Conservation (phyloP, 1,140 invertebrate species). For the Zaprionus vittiger region DNA sequence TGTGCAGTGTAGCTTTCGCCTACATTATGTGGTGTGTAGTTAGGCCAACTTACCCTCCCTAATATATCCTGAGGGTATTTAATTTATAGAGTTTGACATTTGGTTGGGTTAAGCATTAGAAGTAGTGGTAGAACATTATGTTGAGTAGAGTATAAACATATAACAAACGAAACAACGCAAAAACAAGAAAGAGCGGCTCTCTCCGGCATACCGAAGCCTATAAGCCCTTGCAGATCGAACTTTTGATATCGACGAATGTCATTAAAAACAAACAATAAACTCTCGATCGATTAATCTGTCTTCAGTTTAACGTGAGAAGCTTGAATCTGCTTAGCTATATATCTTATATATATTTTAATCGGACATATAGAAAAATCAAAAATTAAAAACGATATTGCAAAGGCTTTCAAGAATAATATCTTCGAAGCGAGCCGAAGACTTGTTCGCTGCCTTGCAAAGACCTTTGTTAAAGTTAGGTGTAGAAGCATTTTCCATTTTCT, state of each 20-base stretch:
- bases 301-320: no score
- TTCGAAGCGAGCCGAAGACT: background rate
- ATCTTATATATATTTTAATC: background rate
- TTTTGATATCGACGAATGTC: background rate
- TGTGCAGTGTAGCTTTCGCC: conserved; percentile 42
- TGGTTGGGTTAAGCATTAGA: conserved; percentile 74
- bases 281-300: no score
- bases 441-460: background rate
- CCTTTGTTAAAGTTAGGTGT: background rate
- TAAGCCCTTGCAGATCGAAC: background rate
- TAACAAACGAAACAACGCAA: conserved; percentile 21
- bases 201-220: background rate
- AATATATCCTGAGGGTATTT: conserved; percentile 83
- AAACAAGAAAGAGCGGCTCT: conserved; percentile 34
- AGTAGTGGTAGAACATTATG: conserved; percentile 56
- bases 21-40: conserved; percentile 61
- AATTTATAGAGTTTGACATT: conserved; percentile 57
- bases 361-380: background rate
- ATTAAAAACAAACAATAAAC: background rate
- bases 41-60: conserved; percentile 84
- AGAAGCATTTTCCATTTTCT: background rate
- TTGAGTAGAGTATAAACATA: conserved; percentile 39
- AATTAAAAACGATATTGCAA: background rate
- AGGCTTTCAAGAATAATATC: background rate
- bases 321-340: no score